These are phyloP conservation scores for Drosophila sechellia DNA, from an alignment of 1,140 invertebrate genomes.

Conservation along the genomic window DNA sequence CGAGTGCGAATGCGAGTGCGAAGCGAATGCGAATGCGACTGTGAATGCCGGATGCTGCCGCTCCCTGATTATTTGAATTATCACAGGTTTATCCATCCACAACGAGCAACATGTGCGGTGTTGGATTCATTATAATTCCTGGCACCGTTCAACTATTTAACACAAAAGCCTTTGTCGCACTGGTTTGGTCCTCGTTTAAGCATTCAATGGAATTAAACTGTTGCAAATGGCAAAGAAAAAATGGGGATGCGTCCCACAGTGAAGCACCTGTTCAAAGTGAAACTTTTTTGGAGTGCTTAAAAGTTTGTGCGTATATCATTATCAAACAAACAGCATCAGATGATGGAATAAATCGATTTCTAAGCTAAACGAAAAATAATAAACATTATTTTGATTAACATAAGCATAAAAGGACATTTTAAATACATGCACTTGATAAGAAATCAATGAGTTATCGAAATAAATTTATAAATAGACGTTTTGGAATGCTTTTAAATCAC, in stretches of 20 bases:
- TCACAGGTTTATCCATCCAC: conserved; percentile 55
- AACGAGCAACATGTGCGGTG: conserved; percentile 45
- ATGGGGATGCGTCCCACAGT: too few relatives aligned
- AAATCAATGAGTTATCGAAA: too few relatives aligned
- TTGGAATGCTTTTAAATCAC: background rate
- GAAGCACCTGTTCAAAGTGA: background rate
- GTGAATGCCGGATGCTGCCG: conserved; percentile 59
- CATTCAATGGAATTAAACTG: conserved; percentile 57
- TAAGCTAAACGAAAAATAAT: too few relatives aligned
- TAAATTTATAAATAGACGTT: too few relatives aligned
- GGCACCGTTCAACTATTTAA: conserved; percentile 56
- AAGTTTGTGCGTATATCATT: background rate
- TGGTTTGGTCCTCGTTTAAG: conserved; percentile 36
- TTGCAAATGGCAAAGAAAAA: conserved; percentile 5
- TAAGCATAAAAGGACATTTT: too few relatives aligned
- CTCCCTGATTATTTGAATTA: conserved; percentile 76
- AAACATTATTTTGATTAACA: too few relatives aligned
- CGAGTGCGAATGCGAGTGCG: conserved; percentile 32
- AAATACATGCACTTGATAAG: too few relatives aligned
- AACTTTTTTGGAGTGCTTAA: background rate
- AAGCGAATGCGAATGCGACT: conserved; percentile 54
- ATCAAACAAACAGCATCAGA: too few relatives aligned
- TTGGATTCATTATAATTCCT: conserved; percentile 59
- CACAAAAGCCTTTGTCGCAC: conserved; percentile 46
- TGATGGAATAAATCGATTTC: too few relatives aligned